Base-by-base conservation (phyloP, 2,888 invertebrate genomes). In the Cryptophagus acutangulus region DNA sequence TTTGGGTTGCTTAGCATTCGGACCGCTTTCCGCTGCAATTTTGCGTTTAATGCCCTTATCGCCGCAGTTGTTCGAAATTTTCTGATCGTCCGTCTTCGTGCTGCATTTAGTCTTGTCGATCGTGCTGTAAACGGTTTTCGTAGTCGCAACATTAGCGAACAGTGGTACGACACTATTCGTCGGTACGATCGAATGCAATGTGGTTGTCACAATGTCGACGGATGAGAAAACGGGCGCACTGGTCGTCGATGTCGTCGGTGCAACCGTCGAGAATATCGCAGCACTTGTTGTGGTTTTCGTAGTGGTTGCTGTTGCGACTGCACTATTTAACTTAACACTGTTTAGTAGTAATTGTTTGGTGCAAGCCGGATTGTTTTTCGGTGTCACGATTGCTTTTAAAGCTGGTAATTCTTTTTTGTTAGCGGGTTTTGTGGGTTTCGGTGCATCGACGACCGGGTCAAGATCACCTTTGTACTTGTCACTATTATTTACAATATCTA, bases 121-220 rank as follows among this genome's bases (percentile, higher is more conserved):
- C 1, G 61, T 63, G 40, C 58, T 63, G 43, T 52, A 60, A 15
- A 61, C 62, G 8, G 59, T 62, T n/a, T 56, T 62, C 2, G 60
- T 59, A 5, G 51, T 50, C n/a, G 54, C 55, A 17, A 51, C n/a
- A n/a, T n/a, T n/a, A n/a, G n/a, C n/a, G n/a, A n/a, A n/a, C n/a
- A n/a, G n/a, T n/a, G n/a, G n/a, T n/a, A n/a, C n/a, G n/a, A n/a
- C n/a, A n/a, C n/a, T n/a, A n/a, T n/a, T n/a, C n/a, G n/a, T n/a
- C n/a, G n/a, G n/a, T n/a, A n/a, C n/a, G n/a, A n/a, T n/a, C n/a
- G n/a, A n/a, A n/a, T n/a, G n/a, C n/a, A n/a, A 4, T 26, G 26
- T 26, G n/a, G 26, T 20, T 20, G 20, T 16, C 16, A 16, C 16
- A 14, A n/a, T n/a, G n/a, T n/a, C n/a, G n/a, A n/a, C n/a, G n/a